phyloP scores from a whole-genome alignment of 2,113 vertebrate species.

The Climacteris rufus region DNA sequence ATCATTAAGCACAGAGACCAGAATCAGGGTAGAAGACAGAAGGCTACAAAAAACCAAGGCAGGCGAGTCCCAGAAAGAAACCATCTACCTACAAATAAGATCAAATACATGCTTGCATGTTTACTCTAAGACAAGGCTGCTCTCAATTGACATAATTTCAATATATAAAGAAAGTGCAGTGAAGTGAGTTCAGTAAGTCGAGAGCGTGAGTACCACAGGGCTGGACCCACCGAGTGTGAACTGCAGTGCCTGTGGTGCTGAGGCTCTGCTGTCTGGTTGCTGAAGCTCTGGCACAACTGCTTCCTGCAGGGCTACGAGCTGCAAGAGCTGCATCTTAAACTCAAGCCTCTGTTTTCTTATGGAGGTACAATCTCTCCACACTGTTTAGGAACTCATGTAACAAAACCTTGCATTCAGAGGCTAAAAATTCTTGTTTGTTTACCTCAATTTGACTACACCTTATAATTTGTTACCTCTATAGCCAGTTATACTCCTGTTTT shows the following conservation, averaged over 20 bases:
- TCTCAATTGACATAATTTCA: not conserved
- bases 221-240: rapidly evolving
- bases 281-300: not conserved
- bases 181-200: not conserved
- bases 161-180: not conserved
- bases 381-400: not conserved
- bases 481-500: not conserved
- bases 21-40: not conserved
- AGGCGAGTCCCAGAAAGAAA: not conserved
- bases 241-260: rapidly evolving
- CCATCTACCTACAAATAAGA: not conserved
- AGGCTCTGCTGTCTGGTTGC: rapidly evolving
- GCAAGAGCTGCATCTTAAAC: not conserved
- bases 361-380: not conserved
- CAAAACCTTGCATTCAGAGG: not conserved
- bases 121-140: not conserved
- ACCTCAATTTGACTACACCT: not conserved
- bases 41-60: not conserved
- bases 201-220: not conserved
- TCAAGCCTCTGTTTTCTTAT: not conserved
- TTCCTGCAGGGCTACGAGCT: not conserved
- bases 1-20: not conserved
- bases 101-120: rapidly evolving
- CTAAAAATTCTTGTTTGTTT: not conserved
- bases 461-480: not conserved